Evolutionary conservation across 2,797 vertebrate species (phyloP).

Genomic region (Arremon brunneinucha): DNA sequence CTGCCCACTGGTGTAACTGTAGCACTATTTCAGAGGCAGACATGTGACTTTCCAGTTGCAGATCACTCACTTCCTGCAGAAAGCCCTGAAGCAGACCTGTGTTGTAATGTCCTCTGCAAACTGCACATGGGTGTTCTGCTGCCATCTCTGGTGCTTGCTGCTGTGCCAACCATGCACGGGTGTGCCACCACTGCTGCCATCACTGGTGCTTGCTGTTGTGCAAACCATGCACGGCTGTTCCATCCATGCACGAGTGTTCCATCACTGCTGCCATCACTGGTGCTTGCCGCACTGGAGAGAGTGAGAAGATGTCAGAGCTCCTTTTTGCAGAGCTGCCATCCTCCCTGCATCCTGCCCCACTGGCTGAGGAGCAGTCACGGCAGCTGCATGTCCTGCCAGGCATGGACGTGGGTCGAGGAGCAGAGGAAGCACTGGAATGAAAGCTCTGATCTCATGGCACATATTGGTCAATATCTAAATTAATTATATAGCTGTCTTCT

Average conservation of each 20-base stretch:
- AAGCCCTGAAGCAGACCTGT: not conserved
- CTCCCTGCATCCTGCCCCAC: rapidly evolving
- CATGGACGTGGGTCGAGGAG: not conserved
- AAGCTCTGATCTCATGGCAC: not conserved
- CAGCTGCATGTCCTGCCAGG: not conserved
- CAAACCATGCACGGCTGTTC: not conserved
- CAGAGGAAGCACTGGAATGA: not conserved
- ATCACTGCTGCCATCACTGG: not conserved
- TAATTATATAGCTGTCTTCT: not conserved
- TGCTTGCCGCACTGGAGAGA: not conserved
- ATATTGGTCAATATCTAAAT: not conserved
- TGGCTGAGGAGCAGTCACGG: rapidly evolving
- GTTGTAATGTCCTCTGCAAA: not conserved
- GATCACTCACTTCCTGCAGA: not conserved
- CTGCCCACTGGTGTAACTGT: rapidly evolving
- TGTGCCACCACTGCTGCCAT: not conserved
- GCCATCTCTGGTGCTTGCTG: too few species aligned
- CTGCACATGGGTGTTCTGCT: too few species aligned
- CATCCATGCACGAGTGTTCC: rapidly evolving
- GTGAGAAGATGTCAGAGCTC: rapidly evolving
- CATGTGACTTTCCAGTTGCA: not conserved
- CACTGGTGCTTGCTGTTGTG: not conserved
- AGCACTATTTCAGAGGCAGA: not conserved
- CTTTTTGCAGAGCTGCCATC: not conserved
- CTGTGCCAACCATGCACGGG: not conserved